Evolutionary conservation across 2,113 vertebrate genomes (phyloP).

Genomic region (Zosterops japonicus): DNA sequence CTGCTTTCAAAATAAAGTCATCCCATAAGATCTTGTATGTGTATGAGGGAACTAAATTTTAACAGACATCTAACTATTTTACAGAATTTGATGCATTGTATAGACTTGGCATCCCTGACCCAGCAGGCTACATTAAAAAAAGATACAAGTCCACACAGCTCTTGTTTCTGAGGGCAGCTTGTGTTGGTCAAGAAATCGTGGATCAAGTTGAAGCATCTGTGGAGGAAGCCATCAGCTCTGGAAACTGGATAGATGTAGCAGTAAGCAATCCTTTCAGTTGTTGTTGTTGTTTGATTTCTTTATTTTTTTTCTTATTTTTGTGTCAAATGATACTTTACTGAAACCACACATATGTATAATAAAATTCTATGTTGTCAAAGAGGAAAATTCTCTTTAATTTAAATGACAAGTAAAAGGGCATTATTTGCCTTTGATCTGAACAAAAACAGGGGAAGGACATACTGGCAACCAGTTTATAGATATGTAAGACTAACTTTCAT

Average conservation of each 20-base stretch:
- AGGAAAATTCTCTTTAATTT: not conserved
- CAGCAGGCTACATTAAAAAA: slow-evolving; percentile 88
- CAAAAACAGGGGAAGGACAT: not conserved
- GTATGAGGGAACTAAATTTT: not conserved
- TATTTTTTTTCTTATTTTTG: not conserved
- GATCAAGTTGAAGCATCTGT: slow-evolving; percentile 95
- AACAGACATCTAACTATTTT: slow-evolving; percentile 25
- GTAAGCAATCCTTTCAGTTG: slow-evolving; percentile 68
- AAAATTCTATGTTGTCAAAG: not conserved
- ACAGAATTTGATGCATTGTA: slow-evolving; percentile 91
- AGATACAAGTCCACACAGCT: slow-evolving; percentile 86
- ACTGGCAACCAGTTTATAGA: not conserved
- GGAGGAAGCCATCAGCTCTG: slow-evolving; percentile 91
- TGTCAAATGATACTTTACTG: not conserved
- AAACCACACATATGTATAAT: not conserved
- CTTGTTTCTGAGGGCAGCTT: slow-evolving; percentile 85
- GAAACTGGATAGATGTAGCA: slow-evolving; percentile 88
- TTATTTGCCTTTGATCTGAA: not conserved
- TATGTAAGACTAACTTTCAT: not conserved
- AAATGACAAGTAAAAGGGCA: not conserved
- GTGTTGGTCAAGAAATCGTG: slow-evolving; percentile 86
- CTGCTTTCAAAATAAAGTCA: not conserved
- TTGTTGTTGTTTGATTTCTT: not conserved
- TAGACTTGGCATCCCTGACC: slow-evolving; percentile 92
- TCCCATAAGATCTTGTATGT: not conserved